Base-by-base conservation (phyloP, 2,113 vertebrate species). In the Colistium nudipinnis region DNA sequence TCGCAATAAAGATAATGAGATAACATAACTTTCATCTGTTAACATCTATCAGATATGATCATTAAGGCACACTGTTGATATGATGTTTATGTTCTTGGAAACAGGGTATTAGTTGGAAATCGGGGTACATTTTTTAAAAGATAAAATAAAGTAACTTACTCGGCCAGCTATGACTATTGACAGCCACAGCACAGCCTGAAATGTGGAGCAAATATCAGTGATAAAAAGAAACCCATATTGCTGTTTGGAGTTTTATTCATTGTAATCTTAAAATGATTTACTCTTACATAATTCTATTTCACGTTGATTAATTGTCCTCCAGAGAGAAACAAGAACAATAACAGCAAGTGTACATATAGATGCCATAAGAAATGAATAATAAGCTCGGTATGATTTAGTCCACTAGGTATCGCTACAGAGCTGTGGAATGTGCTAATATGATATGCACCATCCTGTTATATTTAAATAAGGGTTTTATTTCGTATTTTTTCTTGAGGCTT, bases 1-100 rank as follows among this genome's bases (percentile, higher is more conserved):
- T 93, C 88, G 87, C 89, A 93, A 93, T 93, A 93, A 93, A 93
- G 83, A 90, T 87, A 91, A 89, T 83, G 74, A 83, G 70, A 70
- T 87, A 90, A 83, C 75, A 81, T 71, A 44, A 61, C 14, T 19
- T 38, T 62, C 36, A 74, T 45, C 24, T 60, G 16, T 30, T 20
- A 28, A 56, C 13, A 17, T 68, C 22, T 53, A 2, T 78, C 19
- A 16, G 12, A 45, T 25, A 9, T 45, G 20, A 39, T 2, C 4
- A 27, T 27, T 6, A 17, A 8, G 27, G 20, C 16, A 60, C 16
- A 8, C 16, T 5, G 19, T 45, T 19, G 39, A 31, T 2, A 20
- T 16, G 5, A 43, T 61, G 35, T 31, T 35, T 38, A 28, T 19
- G 11, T 7, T 53, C 14, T 12, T 44, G 10, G 19, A 14, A 55